Evolutionary conservation across 2,797 vertebrate species (phyloP), one percentile per base, ranked within the genome.

Genomic region (Orestias chungarensis): DNA sequence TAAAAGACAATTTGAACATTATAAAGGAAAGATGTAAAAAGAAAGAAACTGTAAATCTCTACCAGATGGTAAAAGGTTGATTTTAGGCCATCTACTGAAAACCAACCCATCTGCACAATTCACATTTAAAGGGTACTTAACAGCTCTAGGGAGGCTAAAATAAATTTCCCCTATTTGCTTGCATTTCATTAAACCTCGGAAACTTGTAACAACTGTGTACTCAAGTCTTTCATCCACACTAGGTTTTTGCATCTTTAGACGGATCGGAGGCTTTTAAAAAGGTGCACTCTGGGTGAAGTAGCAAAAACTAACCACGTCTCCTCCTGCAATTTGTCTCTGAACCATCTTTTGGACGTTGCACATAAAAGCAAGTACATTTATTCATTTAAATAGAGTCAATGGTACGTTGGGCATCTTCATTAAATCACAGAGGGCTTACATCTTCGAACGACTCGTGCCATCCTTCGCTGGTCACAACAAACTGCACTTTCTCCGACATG

Each of bases 381-480:
- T 62, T 17, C 14, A 14, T 29, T 59, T 9, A 38, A 59, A 52
- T 17, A 5, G n/a, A n/a, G 64, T 47, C 40, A 59, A 20, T 40
- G 29, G 64, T 35, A 14, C 0, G 33, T n/a, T 15, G n/a, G 31
- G 18, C 8, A 27, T 17, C 23, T 20, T 49, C n/a, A 27, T 29
- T 43, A 31, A 68, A 42, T 38, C 9, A 54, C 5, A 49, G 0
- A 52, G 12, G 33, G 88, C 95, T 96, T 80, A 97, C 97, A 27
- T 97, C 96, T 80, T 98, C 96, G 76, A 98, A 98, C 33, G 94
- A 95, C 78, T 96, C 94, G 1, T 97, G 95, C 97, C 96, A 98
- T 1, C 96, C 96, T 79, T 97, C 95, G 14, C 95, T 95, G 0
- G 96, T 97, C 90, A 98, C 89, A 71, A 98, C 97, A 69, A 96